A percentile compares a stretch with the other conserved stretches of the same genome.
Evolutionary conservation across 2,113 vertebrate genomes (phyloP).

Genomic region (Cheilinus undulatus): DNA sequence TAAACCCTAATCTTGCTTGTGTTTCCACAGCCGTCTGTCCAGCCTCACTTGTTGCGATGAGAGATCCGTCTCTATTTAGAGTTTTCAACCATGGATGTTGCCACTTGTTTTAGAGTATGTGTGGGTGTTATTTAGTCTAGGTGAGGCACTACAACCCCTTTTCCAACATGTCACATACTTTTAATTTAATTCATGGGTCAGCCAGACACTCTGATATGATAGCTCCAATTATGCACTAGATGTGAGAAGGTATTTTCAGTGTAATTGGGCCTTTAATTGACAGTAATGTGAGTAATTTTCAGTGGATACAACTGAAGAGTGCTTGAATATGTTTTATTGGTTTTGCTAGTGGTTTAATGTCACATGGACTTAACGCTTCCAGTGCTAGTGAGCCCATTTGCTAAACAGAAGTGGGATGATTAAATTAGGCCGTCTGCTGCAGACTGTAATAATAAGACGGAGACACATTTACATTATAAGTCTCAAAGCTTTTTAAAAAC

Average conservation of each 20-base stretch:
- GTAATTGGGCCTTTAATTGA: slow-evolving; percentile 25
- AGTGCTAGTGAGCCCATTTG: not conserved
- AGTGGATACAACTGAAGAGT: slow-evolving; percentile 18
- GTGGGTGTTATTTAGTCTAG: slow-evolving; percentile 34
- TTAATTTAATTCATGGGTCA: slow-evolving; percentile 35
- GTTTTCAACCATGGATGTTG: too few species aligned
- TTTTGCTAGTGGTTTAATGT: slow-evolving; percentile 17
- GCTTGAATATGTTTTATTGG: slow-evolving; percentile 25
- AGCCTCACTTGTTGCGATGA: too few species aligned
- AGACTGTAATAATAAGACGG: not conserved
- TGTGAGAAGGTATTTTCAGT: slow-evolving; percentile 36
- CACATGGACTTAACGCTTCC: not conserved
- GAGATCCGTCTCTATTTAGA: too few species aligned
- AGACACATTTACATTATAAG: not conserved
- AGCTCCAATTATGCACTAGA: slow-evolving; percentile 40
- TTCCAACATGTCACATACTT: slow-evolving; percentile 25
- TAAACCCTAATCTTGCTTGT: too few species aligned
- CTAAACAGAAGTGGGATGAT: slow-evolving; percentile 5
- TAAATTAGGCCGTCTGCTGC: not conserved
- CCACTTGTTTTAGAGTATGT: slow-evolving; percentile 28
- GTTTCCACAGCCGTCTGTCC: too few species aligned
- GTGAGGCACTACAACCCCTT: not conserved
- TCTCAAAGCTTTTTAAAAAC: not conserved
- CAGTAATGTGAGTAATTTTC: slow-evolving; percentile 19
- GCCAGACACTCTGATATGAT: slow-evolving; percentile 22